These are phyloP conservation scores for Eulithis prunata DNA, from an alignment of 2,888 invertebrate species.

Conservation along the genomic window DNA sequence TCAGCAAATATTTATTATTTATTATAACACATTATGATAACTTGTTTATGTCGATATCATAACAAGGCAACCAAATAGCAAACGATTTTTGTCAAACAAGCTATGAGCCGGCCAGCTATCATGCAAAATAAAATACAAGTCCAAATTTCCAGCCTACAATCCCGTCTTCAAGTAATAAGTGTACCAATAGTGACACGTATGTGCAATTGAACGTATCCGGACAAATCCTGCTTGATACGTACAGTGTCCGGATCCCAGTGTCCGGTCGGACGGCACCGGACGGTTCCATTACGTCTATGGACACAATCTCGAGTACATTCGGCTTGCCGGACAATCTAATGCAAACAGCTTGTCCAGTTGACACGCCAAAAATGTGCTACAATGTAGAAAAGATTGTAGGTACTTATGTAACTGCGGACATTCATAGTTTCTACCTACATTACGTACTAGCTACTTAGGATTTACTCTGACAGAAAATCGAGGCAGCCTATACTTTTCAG, in stretches of 20 bases:
- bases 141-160: conserved; percentile 2
- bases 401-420: too few species aligned
- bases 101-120: too few species aligned
- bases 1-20: too few species aligned
- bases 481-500: too few species aligned
- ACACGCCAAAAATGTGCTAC: neutral
- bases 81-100: too few species aligned
- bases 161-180: neutral
- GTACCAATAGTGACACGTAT: conserved; percentile 12
- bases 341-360: conserved; percentile 1
- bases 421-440: too few species aligned
- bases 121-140: neutral
- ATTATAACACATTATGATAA: too few species aligned
- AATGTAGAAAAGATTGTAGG: too few species aligned
- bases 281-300: conserved; percentile 19
- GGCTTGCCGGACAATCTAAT: neutral
- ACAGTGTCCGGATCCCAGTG: neutral
- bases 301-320: conserved; percentile 22
- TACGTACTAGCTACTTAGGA: too few species aligned
- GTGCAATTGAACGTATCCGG: conserved; percentile 23
- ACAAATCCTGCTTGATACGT: conserved; percentile 20
- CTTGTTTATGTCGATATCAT: too few species aligned
- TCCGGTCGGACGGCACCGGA: neutral
- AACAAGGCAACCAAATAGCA: too few species aligned
- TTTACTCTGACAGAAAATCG: too few species aligned